phyloP scores from a whole-genome alignment of 92 coral and sea anemone species.

The Umimayanthus chanpuru region DNA sequence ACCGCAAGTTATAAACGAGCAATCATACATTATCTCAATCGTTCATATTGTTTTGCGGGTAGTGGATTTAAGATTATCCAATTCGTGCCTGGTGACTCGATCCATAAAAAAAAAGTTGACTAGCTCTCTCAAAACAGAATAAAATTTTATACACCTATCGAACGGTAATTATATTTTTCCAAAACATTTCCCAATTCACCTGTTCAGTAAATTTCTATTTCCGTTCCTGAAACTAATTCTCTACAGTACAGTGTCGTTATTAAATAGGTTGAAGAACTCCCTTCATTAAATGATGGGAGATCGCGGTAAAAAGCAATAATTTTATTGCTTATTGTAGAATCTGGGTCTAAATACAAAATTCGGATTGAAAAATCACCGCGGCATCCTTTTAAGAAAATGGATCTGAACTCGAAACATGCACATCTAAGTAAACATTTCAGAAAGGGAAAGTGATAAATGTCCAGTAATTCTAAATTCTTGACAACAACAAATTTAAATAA shows the following conservation, averaged over 20 bases:
- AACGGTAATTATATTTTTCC: slow-evolving; percentile 31
- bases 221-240: slow-evolving; percentile 43
- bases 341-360: slow-evolving; percentile 26
- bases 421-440: slow-evolving; percentile 18
- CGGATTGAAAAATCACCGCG: slow-evolving; percentile 32
- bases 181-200: slow-evolving; percentile 25
- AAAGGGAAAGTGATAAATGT: slow-evolving; percentile 31
- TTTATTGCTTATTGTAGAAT: slow-evolving; percentile 29
- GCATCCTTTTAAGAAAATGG: slow-evolving; percentile 32
- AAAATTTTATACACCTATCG: slow-evolving; percentile 13
- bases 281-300: slow-evolving; percentile 39
- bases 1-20: slow-evolving; percentile 13
- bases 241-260: slow-evolving; percentile 33
- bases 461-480: slow-evolving; percentile 4
- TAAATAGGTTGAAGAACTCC: slow-evolving; percentile 25
- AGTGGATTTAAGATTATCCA: neutral
- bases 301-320: slow-evolving; percentile 31
- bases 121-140: neutral
- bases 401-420: slow-evolving; percentile 5
- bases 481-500: slow-evolving; percentile 19
- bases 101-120: neutral
- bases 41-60: neutral
- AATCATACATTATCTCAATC: neutral
- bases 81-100: neutral
- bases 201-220: slow-evolving; percentile 36